Conservation (phyloP, 2,113 vertebrate genomes). For the Chaetura pelagica region DNA sequence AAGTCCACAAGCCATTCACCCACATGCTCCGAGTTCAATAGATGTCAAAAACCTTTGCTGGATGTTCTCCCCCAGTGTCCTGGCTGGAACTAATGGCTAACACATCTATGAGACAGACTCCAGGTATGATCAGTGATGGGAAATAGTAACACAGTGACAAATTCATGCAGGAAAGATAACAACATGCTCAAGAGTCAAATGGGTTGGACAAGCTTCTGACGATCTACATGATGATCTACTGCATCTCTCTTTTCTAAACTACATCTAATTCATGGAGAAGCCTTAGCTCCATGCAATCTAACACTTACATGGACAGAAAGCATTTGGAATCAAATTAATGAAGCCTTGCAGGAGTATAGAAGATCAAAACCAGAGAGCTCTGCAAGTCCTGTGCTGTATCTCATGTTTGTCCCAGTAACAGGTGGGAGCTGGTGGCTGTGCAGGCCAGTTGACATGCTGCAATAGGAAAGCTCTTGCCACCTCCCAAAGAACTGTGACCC, state of each 20-base stretch:
- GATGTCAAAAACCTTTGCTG: not conserved
- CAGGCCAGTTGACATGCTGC: not conserved
- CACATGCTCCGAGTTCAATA: not conserved
- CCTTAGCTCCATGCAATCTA: not conserved
- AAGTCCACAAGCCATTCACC: not conserved
- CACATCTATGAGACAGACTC: accelerated
- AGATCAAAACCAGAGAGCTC: not conserved
- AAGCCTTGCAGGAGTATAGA: not conserved
- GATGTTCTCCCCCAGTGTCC: not conserved
- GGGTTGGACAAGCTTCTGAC: not conserved
- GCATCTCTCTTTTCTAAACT: not conserved
- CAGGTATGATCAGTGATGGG: accelerated
- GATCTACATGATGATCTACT: not conserved
- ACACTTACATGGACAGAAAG: not conserved
- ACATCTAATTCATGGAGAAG: not conserved
- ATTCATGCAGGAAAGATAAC: not conserved
- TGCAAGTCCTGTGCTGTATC: not conserved
- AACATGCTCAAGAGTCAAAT: not conserved
- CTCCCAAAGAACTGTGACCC: not conserved
- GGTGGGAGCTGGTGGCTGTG: not conserved
- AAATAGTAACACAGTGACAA: not conserved
- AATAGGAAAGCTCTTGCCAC: not conserved
- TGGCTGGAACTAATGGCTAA: not conserved
- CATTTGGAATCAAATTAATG: not conserved
- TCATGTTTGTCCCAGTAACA: not conserved